These are phyloP conservation scores for Bombus superbus DNA, from an alignment of 1,140 invertebrate genomes.

Conservation along the genomic window DNA sequence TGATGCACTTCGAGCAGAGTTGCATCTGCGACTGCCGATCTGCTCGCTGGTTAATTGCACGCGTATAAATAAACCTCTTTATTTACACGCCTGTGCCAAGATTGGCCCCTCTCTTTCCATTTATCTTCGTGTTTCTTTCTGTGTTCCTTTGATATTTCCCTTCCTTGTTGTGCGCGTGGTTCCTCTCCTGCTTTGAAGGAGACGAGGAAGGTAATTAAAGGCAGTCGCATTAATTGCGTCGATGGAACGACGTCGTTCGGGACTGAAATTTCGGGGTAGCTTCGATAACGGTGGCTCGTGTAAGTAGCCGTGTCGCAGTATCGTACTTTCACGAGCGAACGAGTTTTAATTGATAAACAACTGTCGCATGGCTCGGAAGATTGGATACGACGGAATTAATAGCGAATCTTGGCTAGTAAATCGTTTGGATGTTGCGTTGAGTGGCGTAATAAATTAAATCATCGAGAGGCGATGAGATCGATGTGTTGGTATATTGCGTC, in stretches of 20 bases:
- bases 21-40: slow-evolving; percentile 49
- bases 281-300: neutral
- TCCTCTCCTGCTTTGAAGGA: neutral
- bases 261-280: slow-evolving; percentile 13
- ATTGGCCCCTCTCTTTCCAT: neutral
- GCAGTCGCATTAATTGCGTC: slow-evolving; percentile 61
- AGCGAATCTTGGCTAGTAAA: neutral
- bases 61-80: slow-evolving; percentile 64
- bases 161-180: neutral
- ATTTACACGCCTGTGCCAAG: slow-evolving; percentile 51
- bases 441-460: neutral
- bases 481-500: neutral
- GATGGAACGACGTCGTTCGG: slow-evolving; percentile 46
- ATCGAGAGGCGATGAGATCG: neutral
- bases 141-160: neutral
- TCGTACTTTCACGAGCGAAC: slow-evolving; percentile 2
- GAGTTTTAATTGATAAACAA: slow-evolving; percentile 35
- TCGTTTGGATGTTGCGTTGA: neutral
- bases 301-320: neutral
- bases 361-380: neutral
- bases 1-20: slow-evolving; percentile 46
- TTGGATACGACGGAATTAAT: neutral
- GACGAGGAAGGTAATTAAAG: slow-evolving; percentile 57
- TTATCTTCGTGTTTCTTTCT: slow-evolving; percentile 15
- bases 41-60: slow-evolving; percentile 56